Base-by-base conservation (phyloP, 2,888 invertebrate species). In the Lydus trimaculatus region DNA sequence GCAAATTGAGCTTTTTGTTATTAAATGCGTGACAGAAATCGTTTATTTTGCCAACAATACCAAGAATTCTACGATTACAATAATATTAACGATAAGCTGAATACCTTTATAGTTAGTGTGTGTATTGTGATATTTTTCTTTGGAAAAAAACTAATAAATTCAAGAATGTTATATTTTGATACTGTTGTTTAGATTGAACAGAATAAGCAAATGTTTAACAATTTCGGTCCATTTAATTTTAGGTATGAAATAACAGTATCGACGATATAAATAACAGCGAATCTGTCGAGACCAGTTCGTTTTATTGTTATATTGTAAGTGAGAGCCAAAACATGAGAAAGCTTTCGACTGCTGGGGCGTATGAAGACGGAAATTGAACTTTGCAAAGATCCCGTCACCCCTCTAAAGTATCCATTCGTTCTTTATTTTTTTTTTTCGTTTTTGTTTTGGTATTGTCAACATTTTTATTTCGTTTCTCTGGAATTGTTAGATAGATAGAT, bases 321-420 rank as follows among this genome's bases (percentile, higher is more conserved):
- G 75, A 72, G 66, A 72, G 71, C 73, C 74, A 75, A 48, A 48
- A 81, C 81, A 81, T 72, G 80, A 77, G 79, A 81, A 81, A 78
- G 81, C 81, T 81, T 78, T 81, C 74, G 80, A 73, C 78, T 72
- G 77, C 81, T 70, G 73, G 75, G 78, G 76, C 70, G 77, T 72
- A 70, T 69, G 72, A 70, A 75, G 77, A 74, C 77, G 78, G 78
- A 78, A 80, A 70, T 70, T 70, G 67, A 67, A 70, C 67, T 68
- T 61, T 61, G 65, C 65, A 52, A 70, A 56, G 58, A 39, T 48
- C 48, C 20, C 36, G 15, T 13, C 13, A 17, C 48, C 20, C 64
- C 67, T 66, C 67, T 58, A 48, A 64, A 63, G 23, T 61, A 39
- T 63, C 33, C 61, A 56, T 23, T n/a, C n/a, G n/a, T n/a, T n/a